Base-by-base conservation (phyloP, 2,113 vertebrate species). In the Chaetodon trifascialis region DNA sequence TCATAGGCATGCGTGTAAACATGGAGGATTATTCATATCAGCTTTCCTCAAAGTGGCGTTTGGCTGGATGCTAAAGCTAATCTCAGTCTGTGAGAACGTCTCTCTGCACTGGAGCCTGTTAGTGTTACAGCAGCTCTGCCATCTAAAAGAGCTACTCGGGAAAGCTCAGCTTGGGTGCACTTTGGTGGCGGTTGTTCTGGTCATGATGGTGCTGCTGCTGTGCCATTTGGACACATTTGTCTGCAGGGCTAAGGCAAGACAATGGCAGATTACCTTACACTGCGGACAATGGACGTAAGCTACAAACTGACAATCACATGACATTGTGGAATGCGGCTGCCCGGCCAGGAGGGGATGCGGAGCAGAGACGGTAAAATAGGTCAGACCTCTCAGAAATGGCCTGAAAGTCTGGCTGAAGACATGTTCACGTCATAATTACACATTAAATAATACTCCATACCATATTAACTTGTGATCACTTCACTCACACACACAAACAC, bases 1-100 rank as follows among this genome's bases (percentile, higher is more conserved):
- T 88, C 90, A 88, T 49, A 73, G 85, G 49, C 87, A 82, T 85
- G 84, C 71, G 58, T 88, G 90, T 90, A 92, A 94, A 94, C 90
- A 91, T 51, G 42, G 38, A 79, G 75, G 90, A 93, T 93, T 92
- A 94, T 85, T 88, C 85, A 83, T 90, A 92, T 94, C 91, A 84
- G 80, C 81, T 94, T 94, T 89, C 92, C 82, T 86, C 83, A 90
- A 87, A 89, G 85, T 86, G 82, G 55, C 54, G 9, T 87, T 89
- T 84, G 90, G 91, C 86, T 79, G 87, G 84, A 86, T 78, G 71
- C 78, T 85, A 62, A 52, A 38, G 89, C 89, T 92, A 88, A 88
- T 90, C 91, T 91, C 80, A 54, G 83, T 62, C 67, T 82, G 67
- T 34, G 82, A 67, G 84, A 88, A 79, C 23, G 76, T 79, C 67